Percentiles rank a stretch among this genome's conserved stretches.
Conservation (phyloP, 2,113 vertebrate genomes). For the Trematomus loennbergii region DNA sequence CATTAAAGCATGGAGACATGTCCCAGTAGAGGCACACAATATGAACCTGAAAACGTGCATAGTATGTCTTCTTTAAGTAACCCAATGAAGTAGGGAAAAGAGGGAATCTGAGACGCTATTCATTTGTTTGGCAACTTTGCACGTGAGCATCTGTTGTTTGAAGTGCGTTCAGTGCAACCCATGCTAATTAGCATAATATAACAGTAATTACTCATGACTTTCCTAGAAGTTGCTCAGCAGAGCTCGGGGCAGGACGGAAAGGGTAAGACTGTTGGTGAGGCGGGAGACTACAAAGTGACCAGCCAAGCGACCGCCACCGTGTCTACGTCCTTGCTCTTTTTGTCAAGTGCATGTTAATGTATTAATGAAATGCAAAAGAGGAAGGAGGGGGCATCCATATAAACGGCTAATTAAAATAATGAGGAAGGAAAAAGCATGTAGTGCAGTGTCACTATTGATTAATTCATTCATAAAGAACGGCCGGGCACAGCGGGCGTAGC, state of each 20-base stretch:
- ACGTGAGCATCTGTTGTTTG: conserved; percentile 16
- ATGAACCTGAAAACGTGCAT: too few relatives aligned
- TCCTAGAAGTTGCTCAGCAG: conserved; percentile 63
- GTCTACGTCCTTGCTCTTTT: conserved; percentile 82
- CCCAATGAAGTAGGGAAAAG: neutral
- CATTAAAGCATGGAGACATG: too few relatives aligned
- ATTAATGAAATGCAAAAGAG: conserved; percentile 91
- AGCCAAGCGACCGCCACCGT: conserved; percentile 71
- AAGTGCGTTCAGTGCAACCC: neutral
- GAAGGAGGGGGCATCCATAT: conserved; percentile 85
- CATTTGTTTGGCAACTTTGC: conserved; percentile 9
- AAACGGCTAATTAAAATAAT: conserved; percentile 96
- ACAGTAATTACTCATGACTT: conserved; percentile 73
- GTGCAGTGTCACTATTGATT: conserved; percentile 94
- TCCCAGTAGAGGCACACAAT: too few relatives aligned
- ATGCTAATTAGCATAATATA: conserved; percentile 65
- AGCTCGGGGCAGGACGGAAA: conserved; percentile 24
- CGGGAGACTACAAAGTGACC: conserved; percentile 81
- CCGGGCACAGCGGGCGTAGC: conserved; percentile 70
- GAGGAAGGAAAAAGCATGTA: conserved; percentile 93
- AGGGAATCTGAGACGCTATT: neutral
- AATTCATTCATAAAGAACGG: conserved; percentile 93
- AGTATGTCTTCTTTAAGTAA: too few relatives aligned
- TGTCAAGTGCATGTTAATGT: conserved; percentile 88
- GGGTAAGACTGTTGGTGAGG: conserved; percentile 42